Base-by-base conservation (phyloP, 2,888 invertebrate species). In the Theodoxus fluviatilis region DNA sequence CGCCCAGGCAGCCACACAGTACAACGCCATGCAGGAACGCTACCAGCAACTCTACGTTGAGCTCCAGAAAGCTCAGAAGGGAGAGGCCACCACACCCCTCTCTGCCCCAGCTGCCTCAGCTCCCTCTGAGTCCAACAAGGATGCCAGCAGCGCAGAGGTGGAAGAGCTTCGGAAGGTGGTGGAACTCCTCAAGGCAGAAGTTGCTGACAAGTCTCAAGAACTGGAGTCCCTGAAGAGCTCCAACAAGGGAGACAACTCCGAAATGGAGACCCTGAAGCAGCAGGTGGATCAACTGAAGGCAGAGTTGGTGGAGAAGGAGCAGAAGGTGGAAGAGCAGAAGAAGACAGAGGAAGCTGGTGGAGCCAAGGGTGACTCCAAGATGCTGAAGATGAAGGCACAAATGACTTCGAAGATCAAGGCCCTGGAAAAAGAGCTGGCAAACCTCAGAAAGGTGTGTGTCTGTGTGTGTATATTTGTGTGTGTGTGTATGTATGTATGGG, bases 231-330 rank as follows among this genome's bases (percentile, higher is more conserved):
- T n/a, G n/a, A n/a, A n/a, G n/a, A n/a, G n/a, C n/a, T n/a, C n/a
- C n/a, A n/a, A n/a, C n/a, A n/a, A n/a, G n/a, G n/a, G n/a, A n/a
- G n/a, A n/a, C n/a, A n/a, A n/a, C n/a, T n/a, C n/a, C n/a, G n/a
- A n/a, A n/a, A n/a, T n/a, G n/a, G n/a, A n/a, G n/a, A n/a, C 33
- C 15, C 52, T 40, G 15, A 33, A 68, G n/a, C 43, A 64, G 15
- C 63, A 67, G 61, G 87, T 91, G 91, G 74, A 92, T 91, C 87
- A 90, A 92, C 90, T 91, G 90, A 84, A 89, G 88, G 74, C 85
- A 92, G n/a, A 90, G 87, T 71, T 87, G 91, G 92, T 85, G 89
- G 90, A 68, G 33, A 89, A 40, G 78, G 89, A 67, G 88, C 89
- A 80, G 87, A 91, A 80, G 55, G 33, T 73, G 28, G 75, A 78